Evolutionary conservation across 2,797 vertebrate species (phyloP).

Genomic region (Syncerus caffer): DNA sequence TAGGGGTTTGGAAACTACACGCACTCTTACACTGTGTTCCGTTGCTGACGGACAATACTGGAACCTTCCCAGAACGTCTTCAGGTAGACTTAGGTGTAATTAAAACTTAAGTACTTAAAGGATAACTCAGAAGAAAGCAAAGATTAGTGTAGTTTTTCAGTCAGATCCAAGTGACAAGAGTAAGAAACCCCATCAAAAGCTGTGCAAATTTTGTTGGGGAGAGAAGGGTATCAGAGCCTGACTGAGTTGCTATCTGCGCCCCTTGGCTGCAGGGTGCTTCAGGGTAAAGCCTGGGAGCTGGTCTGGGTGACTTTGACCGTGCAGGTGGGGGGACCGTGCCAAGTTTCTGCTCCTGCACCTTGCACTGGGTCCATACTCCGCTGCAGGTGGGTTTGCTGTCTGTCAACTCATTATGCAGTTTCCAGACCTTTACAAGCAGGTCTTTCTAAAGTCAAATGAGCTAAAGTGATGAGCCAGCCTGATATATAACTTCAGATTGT

Average conservation of each 20-base stretch:
- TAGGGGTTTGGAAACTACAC: conserved; percentile 83
- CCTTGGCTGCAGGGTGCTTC: background rate
- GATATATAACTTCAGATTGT: background rate
- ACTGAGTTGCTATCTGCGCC: background rate
- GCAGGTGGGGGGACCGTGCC: background rate
- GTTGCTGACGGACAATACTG: conserved; percentile 63
- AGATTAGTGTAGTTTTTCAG: conserved; percentile 75
- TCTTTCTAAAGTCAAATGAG: conserved; percentile 72
- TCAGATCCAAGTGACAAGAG: conserved; percentile 75
- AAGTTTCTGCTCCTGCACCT: background rate
- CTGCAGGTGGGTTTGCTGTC: conserved; percentile 42
- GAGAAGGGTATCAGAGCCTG: background rate
- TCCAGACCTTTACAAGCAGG: conserved; percentile 69
- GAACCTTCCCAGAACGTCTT: conserved; percentile 73
- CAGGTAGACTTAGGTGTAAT: conserved; percentile 81
- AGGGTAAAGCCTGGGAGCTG: background rate
- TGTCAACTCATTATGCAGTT: conserved; percentile 68
- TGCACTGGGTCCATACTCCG: background rate
- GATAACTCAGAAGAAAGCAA: conserved; percentile 70
- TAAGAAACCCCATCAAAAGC: background rate
- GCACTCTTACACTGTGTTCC: conserved; percentile 70
- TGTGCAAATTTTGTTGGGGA: background rate
- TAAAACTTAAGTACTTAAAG: conserved; percentile 79
- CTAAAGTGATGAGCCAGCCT: conserved; percentile 70
- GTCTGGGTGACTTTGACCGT: background rate